These are phyloP conservation scores for Pseudorhombus dupliciocellatus DNA, from an alignment of 2,113 vertebrate species.

Conservation along the genomic window DNA sequence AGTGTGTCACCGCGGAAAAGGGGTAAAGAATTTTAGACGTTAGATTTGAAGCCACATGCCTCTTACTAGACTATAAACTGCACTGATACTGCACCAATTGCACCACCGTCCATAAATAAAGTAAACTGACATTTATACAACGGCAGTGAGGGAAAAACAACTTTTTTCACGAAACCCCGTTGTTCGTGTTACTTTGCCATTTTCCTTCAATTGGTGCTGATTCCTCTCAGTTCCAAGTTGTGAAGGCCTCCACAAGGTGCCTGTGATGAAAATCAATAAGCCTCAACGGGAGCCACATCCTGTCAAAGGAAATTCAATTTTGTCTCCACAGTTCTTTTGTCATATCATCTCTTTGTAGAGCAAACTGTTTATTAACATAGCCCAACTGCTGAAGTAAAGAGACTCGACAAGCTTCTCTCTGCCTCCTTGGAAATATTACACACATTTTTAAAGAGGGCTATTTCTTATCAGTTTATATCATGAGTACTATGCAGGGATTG, in stretches of 20 bases:
- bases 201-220: conserved; percentile 76
- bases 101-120: conserved; percentile 59
- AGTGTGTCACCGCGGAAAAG: conserved; percentile 16
- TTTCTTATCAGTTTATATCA: conserved; percentile 36
- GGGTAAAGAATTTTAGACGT: conserved; percentile 23
- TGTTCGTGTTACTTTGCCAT: conserved; percentile 75
- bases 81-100: conserved; percentile 20
- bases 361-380: conserved; percentile 81
- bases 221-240: conserved; percentile 77
- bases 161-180: conserved; percentile 67
- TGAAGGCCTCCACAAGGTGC: conserved; percentile 81
- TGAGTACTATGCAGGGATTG: conserved; percentile 45
- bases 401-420: conserved; percentile 37
- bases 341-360: conserved; percentile 78
- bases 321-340: conserved; percentile 79
- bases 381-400: conserved; percentile 72
- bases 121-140: conserved; percentile 69
- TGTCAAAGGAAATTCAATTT: conserved; percentile 85
- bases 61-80: conserved; percentile 25
- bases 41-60: conserved; percentile 27
- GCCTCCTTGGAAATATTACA: conserved; percentile 53
- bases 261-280: conserved; percentile 83
- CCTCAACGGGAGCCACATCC: conserved; percentile 81
- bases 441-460: conserved; percentile 12
- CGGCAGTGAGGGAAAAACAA: conserved; percentile 57